These are phyloP conservation scores for Octodonta nipae DNA, from an alignment of 2,888 invertebrate species.

Conservation along the genomic window DNA sequence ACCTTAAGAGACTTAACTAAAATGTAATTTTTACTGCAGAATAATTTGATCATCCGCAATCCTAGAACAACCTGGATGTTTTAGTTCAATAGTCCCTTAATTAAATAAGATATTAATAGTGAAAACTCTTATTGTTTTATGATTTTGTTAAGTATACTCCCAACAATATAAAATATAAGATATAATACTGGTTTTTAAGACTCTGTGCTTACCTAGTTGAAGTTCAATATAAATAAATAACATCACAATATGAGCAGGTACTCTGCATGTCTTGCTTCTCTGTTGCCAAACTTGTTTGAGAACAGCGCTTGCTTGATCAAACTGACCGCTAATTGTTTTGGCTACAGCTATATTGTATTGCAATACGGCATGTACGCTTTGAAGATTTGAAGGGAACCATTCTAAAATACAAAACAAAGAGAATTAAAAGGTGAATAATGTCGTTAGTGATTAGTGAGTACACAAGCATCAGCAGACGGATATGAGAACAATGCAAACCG, in stretches of 20 bases:
- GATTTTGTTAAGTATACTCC: too few species aligned
- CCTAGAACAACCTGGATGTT: too few species aligned
- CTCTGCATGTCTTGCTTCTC: conserved; percentile 36
- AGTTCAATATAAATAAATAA: conserved; percentile 52
- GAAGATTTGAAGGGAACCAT: conserved; percentile 51
- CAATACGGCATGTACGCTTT: conserved; percentile 55
- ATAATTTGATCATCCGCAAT: too few species aligned
- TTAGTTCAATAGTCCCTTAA: too few species aligned
- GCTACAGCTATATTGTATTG: conserved; percentile 69
- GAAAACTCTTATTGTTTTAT: too few species aligned
- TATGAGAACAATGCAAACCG: too few species aligned
- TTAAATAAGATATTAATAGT: too few species aligned
- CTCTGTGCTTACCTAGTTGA: conserved; percentile 39
- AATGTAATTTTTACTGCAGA: too few species aligned
- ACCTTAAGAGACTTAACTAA: too few species aligned
- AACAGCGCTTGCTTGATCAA: conserved; percentile 43
- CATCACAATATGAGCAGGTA: conserved; percentile 51
- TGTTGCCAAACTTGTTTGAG: conserved; percentile 42
- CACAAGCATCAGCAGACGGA: too few species aligned
- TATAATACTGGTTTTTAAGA: neutral
- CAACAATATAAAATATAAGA: too few species aligned
- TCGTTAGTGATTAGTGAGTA: too few species aligned
- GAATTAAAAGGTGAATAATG: neutral
- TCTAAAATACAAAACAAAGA: conserved; percentile 25
- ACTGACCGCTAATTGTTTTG: conserved; percentile 60